Percentiles rank a stretch among this genome's conserved stretches.
Conservation (phyloP, 37 sponge, comb jelly and placozoan genomes). For the Chondrilla cf. caribensis region DNA sequence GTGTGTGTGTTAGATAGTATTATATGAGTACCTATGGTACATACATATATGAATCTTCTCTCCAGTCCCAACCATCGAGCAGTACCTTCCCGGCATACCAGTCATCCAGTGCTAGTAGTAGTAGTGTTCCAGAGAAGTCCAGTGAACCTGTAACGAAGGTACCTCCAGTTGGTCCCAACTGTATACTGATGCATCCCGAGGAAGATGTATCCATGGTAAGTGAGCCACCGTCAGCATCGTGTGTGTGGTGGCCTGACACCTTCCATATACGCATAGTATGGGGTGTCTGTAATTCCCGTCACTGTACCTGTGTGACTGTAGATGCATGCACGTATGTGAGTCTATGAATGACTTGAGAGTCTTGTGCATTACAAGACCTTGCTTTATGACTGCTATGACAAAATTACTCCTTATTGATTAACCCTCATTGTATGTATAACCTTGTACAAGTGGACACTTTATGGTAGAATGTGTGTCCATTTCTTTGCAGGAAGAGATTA, state of each 20-base stretch:
- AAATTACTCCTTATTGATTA: too few species aligned
- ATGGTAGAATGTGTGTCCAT: too few species aligned
- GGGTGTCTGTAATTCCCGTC: background rate
- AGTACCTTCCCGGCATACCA: background rate
- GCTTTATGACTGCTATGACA: too few species aligned
- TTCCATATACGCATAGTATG: background rate
- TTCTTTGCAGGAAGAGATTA: slow-evolving; percentile 34
- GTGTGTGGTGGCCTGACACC: background rate
- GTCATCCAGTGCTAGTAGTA: background rate
- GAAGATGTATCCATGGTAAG: slow-evolving; percentile 94
- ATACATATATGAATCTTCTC: too few species aligned
- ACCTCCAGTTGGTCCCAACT: slow-evolving; percentile 52
- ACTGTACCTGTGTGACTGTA: background rate
- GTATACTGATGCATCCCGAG: slow-evolving; percentile 83
- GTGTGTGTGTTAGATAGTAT: too few species aligned
- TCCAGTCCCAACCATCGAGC: too few species aligned
- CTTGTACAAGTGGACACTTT: too few species aligned
- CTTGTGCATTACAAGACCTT: too few species aligned
- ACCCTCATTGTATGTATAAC: too few species aligned
- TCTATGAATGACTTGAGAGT: slow-evolving; percentile 37
- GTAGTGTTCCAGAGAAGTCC: background rate
- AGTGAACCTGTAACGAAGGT: slow-evolving; percentile 38
- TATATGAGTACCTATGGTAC: too few species aligned
- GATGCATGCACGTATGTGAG: background rate
- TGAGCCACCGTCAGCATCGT: background rate